Evolutionary conservation across 1,140 invertebrate genomes (phyloP).

Genomic region (Drosophila fuyamai): DNA sequence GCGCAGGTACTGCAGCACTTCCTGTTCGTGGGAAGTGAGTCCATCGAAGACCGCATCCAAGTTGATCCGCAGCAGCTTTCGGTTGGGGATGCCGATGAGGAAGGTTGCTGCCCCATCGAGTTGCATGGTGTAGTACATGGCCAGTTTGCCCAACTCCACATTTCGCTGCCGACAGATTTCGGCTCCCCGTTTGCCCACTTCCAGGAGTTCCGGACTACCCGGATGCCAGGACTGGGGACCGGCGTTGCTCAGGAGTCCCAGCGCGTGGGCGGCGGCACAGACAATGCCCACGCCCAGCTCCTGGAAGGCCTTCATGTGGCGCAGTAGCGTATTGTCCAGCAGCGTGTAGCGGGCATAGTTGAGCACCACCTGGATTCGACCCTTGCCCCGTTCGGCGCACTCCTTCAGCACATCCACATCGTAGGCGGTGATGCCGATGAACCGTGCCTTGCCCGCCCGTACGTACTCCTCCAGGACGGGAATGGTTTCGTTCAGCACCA

Average conservation of each 20-base stretch:
- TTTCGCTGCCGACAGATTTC: conserved; percentile 89
- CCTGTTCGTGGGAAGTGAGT: conserved; percentile 87
- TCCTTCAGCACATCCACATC: conserved; percentile 91
- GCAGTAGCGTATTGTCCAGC: conserved; percentile 91
- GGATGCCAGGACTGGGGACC: conserved; percentile 94
- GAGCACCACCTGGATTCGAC: conserved; percentile 89
- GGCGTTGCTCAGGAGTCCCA: conserved; percentile 92
- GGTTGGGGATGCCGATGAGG: conserved; percentile 89
- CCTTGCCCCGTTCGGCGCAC: conserved; percentile 87
- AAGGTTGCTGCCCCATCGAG: conserved; percentile 87
- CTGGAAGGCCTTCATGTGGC: conserved; percentile 91
- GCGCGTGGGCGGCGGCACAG: conserved; percentile 91
- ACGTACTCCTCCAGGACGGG: conserved; percentile 91
- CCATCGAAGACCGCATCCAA: conserved; percentile 87
- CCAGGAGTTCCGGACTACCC: conserved; percentile 89
- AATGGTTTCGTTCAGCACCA: conserved; percentile 94
- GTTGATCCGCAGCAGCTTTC: conserved; percentile 87
- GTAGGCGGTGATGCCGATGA: conserved; percentile 95
- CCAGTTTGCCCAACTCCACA: conserved; percentile 90
- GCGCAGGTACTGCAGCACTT: conserved; percentile 87
- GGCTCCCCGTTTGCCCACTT: conserved; percentile 87
- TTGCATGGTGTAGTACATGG: conserved; percentile 88
- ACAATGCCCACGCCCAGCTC: conserved; percentile 91
- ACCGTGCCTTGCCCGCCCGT: conserved; percentile 90
- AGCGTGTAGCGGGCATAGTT: conserved; percentile 93